Evolutionary conservation across 2,888 invertebrate species (phyloP).

Genomic region (Ceratothoa steindachneri): DNA sequence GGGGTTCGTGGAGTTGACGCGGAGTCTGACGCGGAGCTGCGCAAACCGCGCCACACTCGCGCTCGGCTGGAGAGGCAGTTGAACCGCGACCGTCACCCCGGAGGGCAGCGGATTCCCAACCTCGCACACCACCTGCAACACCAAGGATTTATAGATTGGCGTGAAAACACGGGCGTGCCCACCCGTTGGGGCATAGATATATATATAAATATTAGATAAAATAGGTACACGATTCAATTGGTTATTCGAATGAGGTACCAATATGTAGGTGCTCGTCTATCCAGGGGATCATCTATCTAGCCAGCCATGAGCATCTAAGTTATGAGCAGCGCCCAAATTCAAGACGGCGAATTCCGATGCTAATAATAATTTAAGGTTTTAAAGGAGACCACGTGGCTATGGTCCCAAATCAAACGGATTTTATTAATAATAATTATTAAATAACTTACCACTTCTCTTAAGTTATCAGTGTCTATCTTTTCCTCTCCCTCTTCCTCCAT

Average conservation of each 20-base stretch:
- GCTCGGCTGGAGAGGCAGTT: conserved; percentile 28
- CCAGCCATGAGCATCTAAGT: too few relatives aligned
- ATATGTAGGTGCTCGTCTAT: too few relatives aligned
- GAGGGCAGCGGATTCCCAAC: conserved; percentile 46
- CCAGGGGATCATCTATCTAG: too few relatives aligned
- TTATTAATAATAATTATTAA: too few relatives aligned
- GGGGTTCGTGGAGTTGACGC: conserved; percentile 29
- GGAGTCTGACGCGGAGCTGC: conserved; percentile 22
- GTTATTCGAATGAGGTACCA: too few relatives aligned
- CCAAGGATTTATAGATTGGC: not conserved
- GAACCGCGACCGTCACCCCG: conserved; percentile 12
- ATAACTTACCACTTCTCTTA: not conserved
- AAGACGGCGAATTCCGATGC: too few relatives aligned
- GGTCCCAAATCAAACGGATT: too few relatives aligned
- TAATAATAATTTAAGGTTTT: too few relatives aligned
- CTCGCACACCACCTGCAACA: conserved; percentile 42
- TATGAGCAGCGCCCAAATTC: too few relatives aligned
- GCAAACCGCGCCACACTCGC: conserved; percentile 16
- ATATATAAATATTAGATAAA: not conserved
- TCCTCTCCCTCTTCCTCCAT: not conserved
- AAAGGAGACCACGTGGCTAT: too few relatives aligned
- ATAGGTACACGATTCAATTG: not conserved
- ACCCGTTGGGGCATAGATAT: not conserved
- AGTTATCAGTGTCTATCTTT: not conserved
- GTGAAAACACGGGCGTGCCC: not conserved